A percentile compares a stretch with the other conserved stretches of the same genome.
Conservation (phyloP, 2,113 vertebrate genomes). For the Crotalus helleri region DNA sequence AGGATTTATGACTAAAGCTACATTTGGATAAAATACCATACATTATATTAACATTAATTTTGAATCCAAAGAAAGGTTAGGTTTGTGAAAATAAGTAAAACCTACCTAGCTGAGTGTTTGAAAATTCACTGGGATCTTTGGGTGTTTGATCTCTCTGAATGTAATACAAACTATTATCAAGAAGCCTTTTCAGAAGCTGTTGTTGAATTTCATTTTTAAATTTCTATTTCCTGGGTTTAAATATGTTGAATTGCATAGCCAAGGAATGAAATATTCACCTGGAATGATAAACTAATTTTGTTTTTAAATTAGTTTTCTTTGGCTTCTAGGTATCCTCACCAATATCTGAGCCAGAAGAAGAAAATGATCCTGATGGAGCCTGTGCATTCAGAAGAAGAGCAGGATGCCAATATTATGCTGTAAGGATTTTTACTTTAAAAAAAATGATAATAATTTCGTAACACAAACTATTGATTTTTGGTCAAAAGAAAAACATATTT, state of each 20-base stretch:
- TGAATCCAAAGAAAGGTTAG: neutral
- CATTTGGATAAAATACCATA: neutral
- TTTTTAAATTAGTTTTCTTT: conserved; percentile 3
- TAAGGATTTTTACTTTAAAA: conserved; percentile 63
- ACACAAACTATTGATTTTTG: neutral
- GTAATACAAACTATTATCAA: neutral
- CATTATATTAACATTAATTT: neutral
- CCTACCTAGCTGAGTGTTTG: neutral
- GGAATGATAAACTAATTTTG: neutral
- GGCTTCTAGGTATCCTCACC: conserved; percentile 77
- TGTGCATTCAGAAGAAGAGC: conserved; percentile 89
- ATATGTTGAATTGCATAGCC: neutral
- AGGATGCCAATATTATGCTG: conserved; percentile 90
- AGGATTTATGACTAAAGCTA: neutral
- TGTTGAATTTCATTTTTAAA: neutral
- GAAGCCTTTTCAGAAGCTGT: neutral
- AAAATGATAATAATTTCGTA: too few relatives aligned
- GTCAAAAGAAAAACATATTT: neutral
- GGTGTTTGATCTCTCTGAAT: neutral
- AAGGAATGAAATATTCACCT: neutral
- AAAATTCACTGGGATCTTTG: neutral
- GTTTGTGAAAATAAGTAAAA: neutral
- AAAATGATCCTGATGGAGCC: conserved; percentile 85
- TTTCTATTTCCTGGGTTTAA: neutral
- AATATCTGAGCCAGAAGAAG: conserved; percentile 84